Base-by-base conservation (phyloP, 2,888 invertebrate species). In the Digitonthophagus gazella region DNA sequence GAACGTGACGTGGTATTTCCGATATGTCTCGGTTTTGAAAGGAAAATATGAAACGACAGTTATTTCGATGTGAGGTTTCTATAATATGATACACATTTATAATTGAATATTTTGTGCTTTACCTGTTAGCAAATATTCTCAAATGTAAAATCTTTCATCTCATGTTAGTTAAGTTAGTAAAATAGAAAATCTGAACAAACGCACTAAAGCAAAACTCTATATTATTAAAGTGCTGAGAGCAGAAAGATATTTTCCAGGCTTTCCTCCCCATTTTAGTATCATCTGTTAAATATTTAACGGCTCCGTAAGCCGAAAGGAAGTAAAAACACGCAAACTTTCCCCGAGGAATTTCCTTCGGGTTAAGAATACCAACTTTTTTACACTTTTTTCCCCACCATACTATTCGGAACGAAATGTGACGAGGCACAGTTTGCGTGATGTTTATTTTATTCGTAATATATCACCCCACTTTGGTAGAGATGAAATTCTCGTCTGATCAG, bases 401-500 rank as follows among this genome's bases (percentile, higher is more conserved):
- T n/a, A n/a, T 20, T 20, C 18, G 18, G 18, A 19, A 20, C 61
- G 20, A 61, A 19, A 61, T 16, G 61, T 19, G 19, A 19, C 61
- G 20, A n/a, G 6, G 4, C 61, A 20, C 61, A 5, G 61, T 20
- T 15, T 20, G 61, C 61, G 16, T 56, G 66, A 67, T 67, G 67
- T 67, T 67, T 67, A 67, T 67, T 67, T 67, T 65, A 65, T 65
- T 18, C 61, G 67, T 67, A 61, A 67, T 67, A 67, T 67, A 67
- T 63, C 63, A 19, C 61, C 55, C 22, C 44, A 54, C 67, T 63
- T 67, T 67, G 63, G 22, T 16, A 61, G 44, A 67, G 22, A 63
- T 63, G 67, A 67, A 67, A 67, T 63, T 58, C 67, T 15, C 67
- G 61, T 67, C 63, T 67, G 67, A 44, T 44, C 28, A 44, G 28